Percentiles rank a stretch among this genome's conserved stretches.
Conservation (phyloP, 2,888 invertebrate species). For the Machimus atricapillus region DNA sequence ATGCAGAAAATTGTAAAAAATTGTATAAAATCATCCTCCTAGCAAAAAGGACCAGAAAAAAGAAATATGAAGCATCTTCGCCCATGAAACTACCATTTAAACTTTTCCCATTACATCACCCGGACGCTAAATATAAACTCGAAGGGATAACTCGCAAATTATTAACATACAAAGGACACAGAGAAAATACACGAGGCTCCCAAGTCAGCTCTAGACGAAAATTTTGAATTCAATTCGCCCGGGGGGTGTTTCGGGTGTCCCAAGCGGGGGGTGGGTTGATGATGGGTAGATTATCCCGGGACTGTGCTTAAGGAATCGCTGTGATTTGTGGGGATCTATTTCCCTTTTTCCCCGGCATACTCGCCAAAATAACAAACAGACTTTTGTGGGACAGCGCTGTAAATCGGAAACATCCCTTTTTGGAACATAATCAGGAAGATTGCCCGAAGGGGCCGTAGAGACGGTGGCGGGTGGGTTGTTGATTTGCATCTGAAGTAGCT, state of each 20-base stretch:
- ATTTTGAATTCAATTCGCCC: neutral
- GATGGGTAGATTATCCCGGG: conserved; percentile 9
- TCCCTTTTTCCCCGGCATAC: neutral
- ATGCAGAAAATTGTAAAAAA: neutral
- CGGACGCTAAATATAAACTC: conserved; percentile 20
- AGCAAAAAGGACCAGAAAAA: neutral
- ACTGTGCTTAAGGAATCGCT: neutral
- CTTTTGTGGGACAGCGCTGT: conserved; percentile 4
- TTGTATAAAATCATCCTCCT: neutral
- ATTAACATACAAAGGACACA: conserved; percentile 31
- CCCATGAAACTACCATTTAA: conserved; percentile 24
- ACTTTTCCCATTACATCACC: conserved; percentile 30
- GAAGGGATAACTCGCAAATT: conserved; percentile 35
- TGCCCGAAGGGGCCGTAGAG: neutral
- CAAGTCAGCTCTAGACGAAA: neutral
- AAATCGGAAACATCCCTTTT: conserved; percentile 35
- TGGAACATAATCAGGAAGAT: conserved; percentile 15
- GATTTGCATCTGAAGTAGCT: conserved; percentile 21
- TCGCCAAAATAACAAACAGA: conserved; percentile 22
- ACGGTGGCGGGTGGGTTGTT: neutral
- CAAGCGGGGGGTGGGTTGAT: neutral
- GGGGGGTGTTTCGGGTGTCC: neutral
- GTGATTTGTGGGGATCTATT: conserved; percentile 33
- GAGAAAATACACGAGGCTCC: neutral
- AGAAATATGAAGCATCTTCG: neutral